These are phyloP conservation scores for Geophilus truncorum DNA, from an alignment of 2,888 invertebrate species.

Conservation along the genomic window DNA sequence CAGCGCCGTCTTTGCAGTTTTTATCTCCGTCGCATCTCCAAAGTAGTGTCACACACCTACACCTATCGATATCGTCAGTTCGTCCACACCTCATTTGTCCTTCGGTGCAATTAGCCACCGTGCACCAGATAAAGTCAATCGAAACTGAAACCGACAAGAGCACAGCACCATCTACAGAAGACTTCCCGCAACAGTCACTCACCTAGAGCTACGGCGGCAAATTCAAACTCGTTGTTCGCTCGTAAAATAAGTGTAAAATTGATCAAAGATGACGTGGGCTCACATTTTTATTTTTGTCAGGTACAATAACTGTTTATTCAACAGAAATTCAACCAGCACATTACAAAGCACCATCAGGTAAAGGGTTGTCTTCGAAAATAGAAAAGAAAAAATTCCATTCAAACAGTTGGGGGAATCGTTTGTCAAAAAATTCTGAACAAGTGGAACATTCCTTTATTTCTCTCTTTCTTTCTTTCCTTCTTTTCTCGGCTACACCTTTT, in stretches of 20 bases:
- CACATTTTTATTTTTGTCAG: not conserved
- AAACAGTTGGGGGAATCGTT: not conserved
- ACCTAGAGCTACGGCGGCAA: too few species aligned
- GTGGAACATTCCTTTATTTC: not conserved
- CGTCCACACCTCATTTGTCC: slow-evolving; percentile 74
- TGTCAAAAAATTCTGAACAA: not conserved
- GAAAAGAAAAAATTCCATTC: not conserved
- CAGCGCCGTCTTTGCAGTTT: slow-evolving; percentile 79
- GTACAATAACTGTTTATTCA: not conserved
- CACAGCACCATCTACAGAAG: too few species aligned
- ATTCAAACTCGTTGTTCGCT: too few species aligned
- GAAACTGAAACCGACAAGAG: too few species aligned
- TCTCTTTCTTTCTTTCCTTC: not conserved
- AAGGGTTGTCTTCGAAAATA: not conserved
- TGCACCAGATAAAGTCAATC: too few species aligned
- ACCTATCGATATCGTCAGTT: slow-evolving; percentile 60
- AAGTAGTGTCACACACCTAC: slow-evolving; percentile 66
- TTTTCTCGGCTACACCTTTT: not conserved
- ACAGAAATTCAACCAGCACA: not conserved
- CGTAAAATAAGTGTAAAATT: too few species aligned
- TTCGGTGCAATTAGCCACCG: slow-evolving; percentile 87
- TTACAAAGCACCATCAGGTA: not conserved
- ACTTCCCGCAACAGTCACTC: too few species aligned
- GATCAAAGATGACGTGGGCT: not conserved
- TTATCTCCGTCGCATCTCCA: slow-evolving; percentile 81